phyloP scores from a whole-genome alignment of 2,888 invertebrate species.

The Cosmia trapezina region DNA sequence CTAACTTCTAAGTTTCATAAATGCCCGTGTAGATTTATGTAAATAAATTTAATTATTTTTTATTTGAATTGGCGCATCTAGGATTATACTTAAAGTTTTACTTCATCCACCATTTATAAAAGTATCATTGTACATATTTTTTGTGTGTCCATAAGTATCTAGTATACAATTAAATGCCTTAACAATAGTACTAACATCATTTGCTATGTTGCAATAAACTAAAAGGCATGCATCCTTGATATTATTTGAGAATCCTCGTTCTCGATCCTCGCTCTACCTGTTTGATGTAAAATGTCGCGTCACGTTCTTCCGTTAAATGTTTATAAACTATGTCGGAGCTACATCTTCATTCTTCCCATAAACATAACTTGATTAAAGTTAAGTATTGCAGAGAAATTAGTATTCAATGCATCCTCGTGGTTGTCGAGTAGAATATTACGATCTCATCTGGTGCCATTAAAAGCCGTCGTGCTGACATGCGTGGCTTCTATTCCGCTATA shows the following conservation, averaged over 20 bases:
- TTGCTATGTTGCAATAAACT: slow-evolving; percentile 38
- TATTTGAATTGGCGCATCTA: too few species aligned
- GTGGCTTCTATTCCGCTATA: slow-evolving; percentile 32
- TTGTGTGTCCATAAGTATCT: background rate
- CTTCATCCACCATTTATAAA: background rate
- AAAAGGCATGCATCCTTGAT: slow-evolving; percentile 60
- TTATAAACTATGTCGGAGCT: slow-evolving; percentile 1
- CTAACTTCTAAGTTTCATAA: too few species aligned
- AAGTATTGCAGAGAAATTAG: slow-evolving; percentile 37
- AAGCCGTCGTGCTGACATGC: slow-evolving; percentile 35
- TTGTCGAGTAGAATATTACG: slow-evolving; percentile 43
- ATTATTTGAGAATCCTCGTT: slow-evolving; percentile 58
- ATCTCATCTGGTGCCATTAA: slow-evolving; percentile 46
- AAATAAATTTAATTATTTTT: too few species aligned
- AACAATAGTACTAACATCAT: slow-evolving; percentile 17
- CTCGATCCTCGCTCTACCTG: slow-evolving; percentile 36
- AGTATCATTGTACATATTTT: background rate
- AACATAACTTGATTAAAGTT: slow-evolving; percentile 18
- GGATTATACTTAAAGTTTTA: background rate
- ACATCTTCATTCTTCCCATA: background rate
- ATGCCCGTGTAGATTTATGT: too few species aligned
- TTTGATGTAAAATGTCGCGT: slow-evolving; percentile 45
- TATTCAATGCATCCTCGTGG: slow-evolving; percentile 34
- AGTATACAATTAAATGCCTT: background rate
- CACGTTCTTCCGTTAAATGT: slow-evolving; percentile 19